phyloP scores from a whole-genome alignment of 2,797 vertebrate genomes.

The Pangasius macronema region DNA sequence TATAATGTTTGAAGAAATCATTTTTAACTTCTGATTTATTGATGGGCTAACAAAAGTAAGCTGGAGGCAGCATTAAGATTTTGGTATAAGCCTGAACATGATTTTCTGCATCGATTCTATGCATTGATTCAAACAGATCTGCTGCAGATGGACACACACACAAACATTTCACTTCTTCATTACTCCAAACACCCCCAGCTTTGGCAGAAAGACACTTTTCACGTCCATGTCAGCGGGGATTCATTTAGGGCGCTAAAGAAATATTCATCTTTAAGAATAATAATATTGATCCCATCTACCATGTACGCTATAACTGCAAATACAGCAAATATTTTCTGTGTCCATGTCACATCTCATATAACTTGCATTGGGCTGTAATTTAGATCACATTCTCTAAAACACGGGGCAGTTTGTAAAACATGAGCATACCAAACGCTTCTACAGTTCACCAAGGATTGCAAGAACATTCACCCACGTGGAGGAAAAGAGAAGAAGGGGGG shows the following conservation, averaged over 20 bases:
- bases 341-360: neutral
- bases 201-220: neutral
- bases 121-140: neutral
- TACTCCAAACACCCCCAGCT: neutral
- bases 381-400: conserved; percentile 70
- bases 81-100: neutral
- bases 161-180: neutral
- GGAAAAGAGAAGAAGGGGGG: conserved; percentile 64
- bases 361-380: neutral
- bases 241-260: neutral
- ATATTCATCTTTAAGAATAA: neutral
- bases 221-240: neutral
- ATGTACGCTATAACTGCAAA: neutral
- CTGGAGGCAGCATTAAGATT: neutral
- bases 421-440: conserved; percentile 93
- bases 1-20: neutral
- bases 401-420: conserved; percentile 80
- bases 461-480: conserved; percentile 87
- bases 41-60: neutral
- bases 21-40: neutral
- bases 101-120: neutral
- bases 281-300: neutral
- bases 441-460: conserved; percentile 87
- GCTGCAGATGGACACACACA: neutral
- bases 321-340: neutral